Conservation (phyloP, 2,888 invertebrate species). For the Eurytoma adleriae region DNA sequence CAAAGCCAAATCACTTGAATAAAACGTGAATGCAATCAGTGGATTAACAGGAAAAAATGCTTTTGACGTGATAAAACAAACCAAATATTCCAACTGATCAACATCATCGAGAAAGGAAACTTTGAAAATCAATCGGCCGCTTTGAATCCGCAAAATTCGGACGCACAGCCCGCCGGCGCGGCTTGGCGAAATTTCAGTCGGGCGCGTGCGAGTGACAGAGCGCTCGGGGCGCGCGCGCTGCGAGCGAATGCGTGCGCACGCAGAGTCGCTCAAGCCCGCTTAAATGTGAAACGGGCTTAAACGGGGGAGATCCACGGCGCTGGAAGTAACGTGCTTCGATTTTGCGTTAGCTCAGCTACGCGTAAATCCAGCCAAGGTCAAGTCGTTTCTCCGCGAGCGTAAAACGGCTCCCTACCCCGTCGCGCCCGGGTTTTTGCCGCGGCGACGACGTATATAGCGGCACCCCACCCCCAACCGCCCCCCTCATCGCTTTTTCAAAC, state of each 20-base stretch:
- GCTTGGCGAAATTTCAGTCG: too few species aligned
- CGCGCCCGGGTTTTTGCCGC: neutral
- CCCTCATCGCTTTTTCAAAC: too few species aligned
- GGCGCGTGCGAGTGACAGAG: constrained; percentile 37
- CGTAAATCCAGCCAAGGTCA: constrained; percentile 77
- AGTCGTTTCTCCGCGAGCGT: constrained; percentile 65
- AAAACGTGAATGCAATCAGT: too few species aligned
- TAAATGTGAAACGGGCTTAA: constrained; percentile 74
- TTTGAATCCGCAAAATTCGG: too few species aligned
- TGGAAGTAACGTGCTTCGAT: constrained; percentile 76
- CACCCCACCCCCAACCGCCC: neutral
- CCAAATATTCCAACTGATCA: too few species aligned
- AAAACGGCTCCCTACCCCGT: constrained; percentile 7
- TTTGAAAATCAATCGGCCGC: too few species aligned
- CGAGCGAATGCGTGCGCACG: constrained; percentile 52
- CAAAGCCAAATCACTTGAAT: too few species aligned
- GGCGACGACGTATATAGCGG: neutral
- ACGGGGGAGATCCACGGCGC: constrained; percentile 72
- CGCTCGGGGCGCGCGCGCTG: constrained; percentile 22
- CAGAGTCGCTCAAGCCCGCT: neutral
- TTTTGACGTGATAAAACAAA: too few species aligned
- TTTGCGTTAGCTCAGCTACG: constrained; percentile 76
- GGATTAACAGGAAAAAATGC: too few species aligned
- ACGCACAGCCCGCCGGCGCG: too few species aligned
- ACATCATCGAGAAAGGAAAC: too few species aligned